Evolutionary conservation across 2,888 invertebrate genomes (phyloP), one percentile per base, ranked within the genome.

Genomic region (Lapara coniferarum): DNA sequence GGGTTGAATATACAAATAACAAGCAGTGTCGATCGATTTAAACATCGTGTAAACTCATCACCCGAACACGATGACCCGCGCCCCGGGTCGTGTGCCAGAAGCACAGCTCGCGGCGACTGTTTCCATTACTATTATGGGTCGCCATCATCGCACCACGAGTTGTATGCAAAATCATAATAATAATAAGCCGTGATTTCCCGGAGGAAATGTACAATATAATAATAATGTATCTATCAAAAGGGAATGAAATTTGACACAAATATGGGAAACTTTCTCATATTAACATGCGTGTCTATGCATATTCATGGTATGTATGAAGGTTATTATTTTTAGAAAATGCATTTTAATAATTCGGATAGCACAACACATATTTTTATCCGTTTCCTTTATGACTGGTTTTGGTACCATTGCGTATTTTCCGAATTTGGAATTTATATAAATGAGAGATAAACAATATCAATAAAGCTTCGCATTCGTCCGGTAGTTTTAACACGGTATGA

Each of bases 11-110:
- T 67, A 70, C 66, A 69, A 71, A 73, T 73, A 74, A 75, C 72
- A 66, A 71, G 71, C 74, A 73, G 76, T 80, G 79, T 81, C 71
- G 75, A 73, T 74, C 78, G 79, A 82, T 83, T 81, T 78, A 79
- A 77, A 74, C 72, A 80, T 75, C 76, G 71, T 82, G 82, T 85
- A 83, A 80, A 79, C 81, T 84, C 81, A 81, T 86, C 84, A 82
- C 79, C 86, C 83, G 84, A 87, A 86, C 85, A 83, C 81, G 83
- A 82, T 89, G 88, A 87, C 87, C 89, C 75, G 85, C 84, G 83
- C 82, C 77, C 81, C 81, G 87, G 90, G 88, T 89, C 89, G 85
- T 77, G 82, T 80, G 84, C 83, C 85, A 84, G 82, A 84, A 82
- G 77, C 81, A 77, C 80, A 80, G 59, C 59, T 75, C 71, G 75